Percentiles rank a stretch among this genome's conserved stretches.
Evolutionary conservation across 2,888 invertebrate genomes (phyloP).

Genomic region (Orchesellides sinensis): DNA sequence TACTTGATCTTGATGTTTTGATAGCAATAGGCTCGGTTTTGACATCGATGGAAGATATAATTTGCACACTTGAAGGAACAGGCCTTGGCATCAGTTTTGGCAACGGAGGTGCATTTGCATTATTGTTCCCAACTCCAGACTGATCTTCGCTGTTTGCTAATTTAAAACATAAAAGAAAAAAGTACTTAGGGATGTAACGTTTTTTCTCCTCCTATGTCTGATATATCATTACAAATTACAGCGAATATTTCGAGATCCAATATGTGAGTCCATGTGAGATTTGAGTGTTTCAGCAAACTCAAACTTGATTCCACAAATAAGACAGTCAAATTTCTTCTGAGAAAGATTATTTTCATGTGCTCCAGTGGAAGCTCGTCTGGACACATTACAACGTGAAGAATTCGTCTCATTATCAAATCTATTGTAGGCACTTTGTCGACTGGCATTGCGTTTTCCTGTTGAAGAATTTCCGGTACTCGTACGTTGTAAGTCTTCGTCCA

Average conservation of each 20-base stretch:
- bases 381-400: background rate
- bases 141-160: constrained; percentile 53
- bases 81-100: constrained; percentile 54
- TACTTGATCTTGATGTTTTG: constrained; percentile 8
- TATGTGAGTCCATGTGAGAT: constrained; percentile 44
- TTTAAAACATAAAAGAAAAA: background rate
- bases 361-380: constrained; percentile 39
- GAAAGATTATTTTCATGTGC: constrained; percentile 26
- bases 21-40: background rate
- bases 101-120: constrained; percentile 26
- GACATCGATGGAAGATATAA: background rate
- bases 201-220: background rate
- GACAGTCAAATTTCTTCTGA: constrained; percentile 53
- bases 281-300: constrained; percentile 52
- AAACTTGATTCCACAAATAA: constrained; percentile 51
- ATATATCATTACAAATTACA: constrained; percentile 28
- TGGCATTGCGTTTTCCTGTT: constrained; percentile 6
- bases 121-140: constrained; percentile 11
- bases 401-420: background rate
- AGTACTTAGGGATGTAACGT: background rate
- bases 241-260: constrained; percentile 40
- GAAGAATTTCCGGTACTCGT: background rate
- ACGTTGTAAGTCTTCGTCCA: background rate
- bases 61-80: background rate
- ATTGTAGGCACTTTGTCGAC: constrained; percentile 25